Evolutionary conservation across 2,888 invertebrate genomes (phyloP).

Genomic region (Dryobota labecula): DNA sequence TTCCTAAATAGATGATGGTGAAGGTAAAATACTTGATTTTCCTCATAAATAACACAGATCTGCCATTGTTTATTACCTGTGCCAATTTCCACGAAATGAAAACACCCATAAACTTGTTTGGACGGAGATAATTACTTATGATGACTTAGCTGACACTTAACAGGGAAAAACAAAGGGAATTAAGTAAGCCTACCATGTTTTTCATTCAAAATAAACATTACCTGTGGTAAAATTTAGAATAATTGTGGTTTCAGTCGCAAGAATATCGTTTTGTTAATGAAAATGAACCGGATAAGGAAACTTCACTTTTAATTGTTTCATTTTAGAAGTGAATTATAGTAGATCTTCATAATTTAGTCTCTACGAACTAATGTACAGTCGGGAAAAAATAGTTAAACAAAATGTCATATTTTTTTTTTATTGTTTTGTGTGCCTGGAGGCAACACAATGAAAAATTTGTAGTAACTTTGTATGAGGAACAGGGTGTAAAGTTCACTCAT

Average conservation of each 20-base stretch:
- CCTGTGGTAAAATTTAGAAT: neutral
- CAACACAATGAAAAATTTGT: no score
- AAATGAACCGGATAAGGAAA: neutral
- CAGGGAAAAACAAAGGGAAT: slow-evolving; percentile 4
- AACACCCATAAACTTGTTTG: neutral
- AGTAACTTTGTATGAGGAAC: no score
- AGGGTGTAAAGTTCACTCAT: no score
- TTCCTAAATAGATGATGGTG: neutral
- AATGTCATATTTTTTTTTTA: no score
- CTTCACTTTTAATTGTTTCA: no score
- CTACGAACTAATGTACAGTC: neutral
- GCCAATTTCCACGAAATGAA: neutral
- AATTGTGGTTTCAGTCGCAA: neutral
- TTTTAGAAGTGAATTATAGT: neutral
- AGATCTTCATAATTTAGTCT: neutral
- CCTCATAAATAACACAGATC: neutral
- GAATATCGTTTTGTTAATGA: neutral
- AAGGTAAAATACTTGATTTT: neutral
- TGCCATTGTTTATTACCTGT: neutral
- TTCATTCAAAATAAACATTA: neutral
- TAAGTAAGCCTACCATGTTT: neutral
- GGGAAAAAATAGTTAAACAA: neutral
- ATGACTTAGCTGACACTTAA: neutral
- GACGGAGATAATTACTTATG: slow-evolving; percentile 2
- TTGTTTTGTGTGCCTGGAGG: no score